Evolutionary conservation across 2,797 vertebrate genomes (phyloP).

Genomic region (Neosilurus hyrtlii): DNA sequence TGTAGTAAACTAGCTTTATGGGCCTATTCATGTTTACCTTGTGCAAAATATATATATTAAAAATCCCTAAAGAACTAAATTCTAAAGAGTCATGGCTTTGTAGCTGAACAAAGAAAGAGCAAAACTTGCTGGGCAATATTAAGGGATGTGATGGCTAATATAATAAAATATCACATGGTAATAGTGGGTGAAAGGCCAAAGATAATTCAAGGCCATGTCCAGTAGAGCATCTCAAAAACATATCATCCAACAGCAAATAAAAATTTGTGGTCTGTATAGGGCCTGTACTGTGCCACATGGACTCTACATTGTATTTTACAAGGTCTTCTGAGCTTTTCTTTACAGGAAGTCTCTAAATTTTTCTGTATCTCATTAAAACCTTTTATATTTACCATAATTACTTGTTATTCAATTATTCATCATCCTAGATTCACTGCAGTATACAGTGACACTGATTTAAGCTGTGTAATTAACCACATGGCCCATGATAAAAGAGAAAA

Average conservation of each 20-base stretch:
- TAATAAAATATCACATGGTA: conserved; percentile 31
- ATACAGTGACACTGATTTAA: conserved; percentile 28
- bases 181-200: conserved; percentile 39
- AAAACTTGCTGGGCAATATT: conserved; percentile 21
- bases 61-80: background rate
- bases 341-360: conserved; percentile 22
- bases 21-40: background rate
- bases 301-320: conserved; percentile 25
- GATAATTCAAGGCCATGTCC: conserved; percentile 35
- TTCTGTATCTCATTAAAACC: conserved; percentile 18
- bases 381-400: conserved; percentile 42
- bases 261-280: conserved; percentile 12
- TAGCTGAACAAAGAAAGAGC: background rate
- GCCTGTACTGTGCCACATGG: conserved; percentile 11
- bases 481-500: conserved; percentile 23
- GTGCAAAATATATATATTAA: background rate
- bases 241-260: conserved; percentile 24
- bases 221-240: conserved; percentile 39
- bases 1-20: background rate
- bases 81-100: conserved; percentile 3
- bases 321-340: background rate
- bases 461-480: conserved; percentile 20
- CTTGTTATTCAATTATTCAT: conserved; percentile 35
- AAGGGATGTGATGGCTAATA: background rate
- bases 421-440: conserved; percentile 12